These are phyloP conservation scores for Gobiocypris rarus DNA, from an alignment of 2,113 vertebrate genomes.

Conservation along the genomic window DNA sequence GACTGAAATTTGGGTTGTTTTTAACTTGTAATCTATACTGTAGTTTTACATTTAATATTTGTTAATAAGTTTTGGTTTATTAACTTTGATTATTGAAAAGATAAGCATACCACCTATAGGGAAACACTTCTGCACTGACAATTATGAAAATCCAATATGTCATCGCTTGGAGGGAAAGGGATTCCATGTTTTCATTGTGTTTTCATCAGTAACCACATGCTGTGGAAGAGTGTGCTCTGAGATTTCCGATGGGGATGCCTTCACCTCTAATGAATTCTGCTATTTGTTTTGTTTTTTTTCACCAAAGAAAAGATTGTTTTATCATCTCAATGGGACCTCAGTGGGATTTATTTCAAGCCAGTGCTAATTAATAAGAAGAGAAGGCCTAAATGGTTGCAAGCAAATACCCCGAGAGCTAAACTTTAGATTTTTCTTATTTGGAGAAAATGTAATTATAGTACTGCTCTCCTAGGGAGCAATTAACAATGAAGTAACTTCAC, in stretches of 20 bases:
- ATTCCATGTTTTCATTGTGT: background rate
- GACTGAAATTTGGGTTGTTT: background rate
- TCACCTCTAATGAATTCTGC: constrained; percentile 70
- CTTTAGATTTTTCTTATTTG: constrained; percentile 50
- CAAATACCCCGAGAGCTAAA: constrained; percentile 65
- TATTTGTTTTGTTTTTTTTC: constrained; percentile 65
- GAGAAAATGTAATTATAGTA: constrained; percentile 56
- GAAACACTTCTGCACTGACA: background rate
- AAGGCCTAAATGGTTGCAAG: constrained; percentile 61
- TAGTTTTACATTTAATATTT: too few species aligned
- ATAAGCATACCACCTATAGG: background rate
- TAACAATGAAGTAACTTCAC: constrained; percentile 35
- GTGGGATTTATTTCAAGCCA: constrained; percentile 62
- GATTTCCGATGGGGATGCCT: background rate
- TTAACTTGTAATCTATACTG: background rate
- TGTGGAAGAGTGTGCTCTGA: background rate
- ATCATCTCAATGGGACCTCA: constrained; percentile 65
- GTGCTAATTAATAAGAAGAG: constrained; percentile 67
- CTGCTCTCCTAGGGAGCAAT: constrained; percentile 52
- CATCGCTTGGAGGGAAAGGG: background rate
- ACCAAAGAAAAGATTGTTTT: constrained; percentile 75
- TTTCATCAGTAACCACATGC: constrained; percentile 9
- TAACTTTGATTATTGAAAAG: background rate
- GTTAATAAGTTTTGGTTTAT: background rate
- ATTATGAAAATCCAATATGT: background rate